phyloP scores from a whole-genome alignment of 2,797 vertebrate species.

The Rhabdophis nuchalis region DNA sequence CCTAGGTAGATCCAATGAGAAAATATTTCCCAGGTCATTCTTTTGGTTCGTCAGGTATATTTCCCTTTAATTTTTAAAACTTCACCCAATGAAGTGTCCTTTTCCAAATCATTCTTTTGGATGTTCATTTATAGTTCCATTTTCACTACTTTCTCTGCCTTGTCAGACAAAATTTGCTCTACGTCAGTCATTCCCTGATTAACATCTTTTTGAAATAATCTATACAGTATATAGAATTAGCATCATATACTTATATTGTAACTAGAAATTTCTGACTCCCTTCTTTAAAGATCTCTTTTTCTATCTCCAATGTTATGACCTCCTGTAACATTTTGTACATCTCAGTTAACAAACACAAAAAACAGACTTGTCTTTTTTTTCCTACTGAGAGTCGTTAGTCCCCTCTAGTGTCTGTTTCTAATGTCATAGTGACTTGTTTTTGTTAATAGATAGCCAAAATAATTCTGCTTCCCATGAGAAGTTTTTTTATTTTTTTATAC shows the following conservation, averaged over 20 bases:
- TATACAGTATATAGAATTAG: neutral
- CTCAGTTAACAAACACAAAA: neutral
- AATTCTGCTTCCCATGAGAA: neutral
- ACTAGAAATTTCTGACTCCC: neutral
- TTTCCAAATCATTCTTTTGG: neutral
- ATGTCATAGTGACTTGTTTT: neutral
- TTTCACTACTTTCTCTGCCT: neutral
- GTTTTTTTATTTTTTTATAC: neutral
- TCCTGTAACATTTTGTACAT: neutral
- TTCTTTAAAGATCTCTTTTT: neutral
- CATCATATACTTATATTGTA: neutral
- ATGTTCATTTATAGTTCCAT: neutral
- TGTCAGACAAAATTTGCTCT: neutral
- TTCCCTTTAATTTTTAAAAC: neutral
- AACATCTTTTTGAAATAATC: neutral
- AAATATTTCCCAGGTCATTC: neutral
- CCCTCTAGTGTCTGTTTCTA: neutral
- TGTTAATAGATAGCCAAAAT: neutral
- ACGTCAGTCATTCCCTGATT: neutral
- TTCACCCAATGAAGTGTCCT: neutral
- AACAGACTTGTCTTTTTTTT: neutral
- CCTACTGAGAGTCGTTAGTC: neutral
- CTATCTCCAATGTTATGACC: neutral
- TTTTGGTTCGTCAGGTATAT: neutral
- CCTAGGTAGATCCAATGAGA: neutral